Evolutionary conservation across 2,113 vertebrate species (phyloP), one percentile per base, ranked within the genome.

Genomic region (Mormyrus iriodes): DNA sequence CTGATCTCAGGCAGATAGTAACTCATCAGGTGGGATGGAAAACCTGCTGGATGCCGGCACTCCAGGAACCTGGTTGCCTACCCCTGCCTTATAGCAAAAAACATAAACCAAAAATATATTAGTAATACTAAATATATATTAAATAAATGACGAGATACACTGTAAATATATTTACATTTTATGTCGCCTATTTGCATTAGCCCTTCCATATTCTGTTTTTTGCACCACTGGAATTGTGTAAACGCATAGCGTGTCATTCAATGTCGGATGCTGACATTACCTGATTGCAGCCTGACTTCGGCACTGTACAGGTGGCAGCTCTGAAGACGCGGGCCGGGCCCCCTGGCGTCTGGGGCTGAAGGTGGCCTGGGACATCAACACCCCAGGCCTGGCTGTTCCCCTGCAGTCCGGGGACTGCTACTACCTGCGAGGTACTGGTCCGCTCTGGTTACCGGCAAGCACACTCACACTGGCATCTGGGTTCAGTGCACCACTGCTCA

Each of bases 331-430:
- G 15, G 94, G 95, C 89, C 95, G 95, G 52, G 93, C 95, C 3
- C 93, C 94, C 87, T 99, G 98, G 98, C 96, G 98, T 0, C 95
- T 99, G 0, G 98, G 97, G 76, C 95, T 99, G 88, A 99, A 99
- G 94, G 97, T 99, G 17, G 98, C 98, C 0, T 99, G 98, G 98
- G 98, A 99, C 95, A 98, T 99, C 90, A 96, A 97, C 93, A 98
- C 98, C 4, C 98, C 98, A 61, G 98, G 98, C n/a, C 94, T 99
- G 91, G 96, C 95, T 61, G 90, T 99, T n/a, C 97, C 98, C 0
- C 97, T 99, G 96, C 79, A 96, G 96, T 96, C 95, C 96, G n/a
- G 96, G 96, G 97, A 96, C 95, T 58, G 88, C 13, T 89, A 89
- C 79, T 89, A 96, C 94, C 95, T 96, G 95, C 94, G 88, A 58